Evolutionary conservation across 2,888 invertebrate genomes (phyloP), one percentile per base, ranked within the genome.

Genomic region (Dynastes maya): DNA sequence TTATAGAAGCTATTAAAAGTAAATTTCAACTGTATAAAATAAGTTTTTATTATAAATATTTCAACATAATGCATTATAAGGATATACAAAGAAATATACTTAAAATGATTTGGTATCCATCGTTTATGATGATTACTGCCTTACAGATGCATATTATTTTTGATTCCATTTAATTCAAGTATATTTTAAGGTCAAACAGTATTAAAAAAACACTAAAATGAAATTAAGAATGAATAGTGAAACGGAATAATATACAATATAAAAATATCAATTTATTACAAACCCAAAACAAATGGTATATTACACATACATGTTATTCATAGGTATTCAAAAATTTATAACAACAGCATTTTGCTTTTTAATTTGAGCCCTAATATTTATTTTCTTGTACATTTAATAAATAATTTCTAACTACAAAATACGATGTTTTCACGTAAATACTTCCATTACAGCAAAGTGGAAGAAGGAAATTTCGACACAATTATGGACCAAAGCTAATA

Each of bases 201-300:
- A 45, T 8, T 45, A 45, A 45, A 45, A 45, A 45, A 51, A 37
- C 53, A 64, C 9, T 8, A 11, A 45, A 45, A 11, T 11, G 45
- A 45, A 45, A 37, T 37, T 4, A 8, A 45, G 8, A 45, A 45
- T 11, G 45, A 45, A 45, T 61, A 76, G 65, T 49, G 40, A 78
- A 78, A 74, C 65, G 64, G 75, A 79, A 76, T 76, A 77, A 79
- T 67, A 79, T 76, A 76, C 79, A 70, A 79, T 76, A 79, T 79
- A 79, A 79, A 79, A 79, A 79, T 79, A 79, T 76, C 63, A 79
- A 79, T 79, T 79, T 79, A 79, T 79, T 79, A 71, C 70, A 68
- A 78, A 78, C 75, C 79, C 79, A 79, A 79, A 79, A 68, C 61
- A 77, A 68, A 77, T 67, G 8, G 67, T 68, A 77, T 45, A 68